Conservation (phyloP, 2,797 vertebrate genomes). For the Cuculus canorus region DNA sequence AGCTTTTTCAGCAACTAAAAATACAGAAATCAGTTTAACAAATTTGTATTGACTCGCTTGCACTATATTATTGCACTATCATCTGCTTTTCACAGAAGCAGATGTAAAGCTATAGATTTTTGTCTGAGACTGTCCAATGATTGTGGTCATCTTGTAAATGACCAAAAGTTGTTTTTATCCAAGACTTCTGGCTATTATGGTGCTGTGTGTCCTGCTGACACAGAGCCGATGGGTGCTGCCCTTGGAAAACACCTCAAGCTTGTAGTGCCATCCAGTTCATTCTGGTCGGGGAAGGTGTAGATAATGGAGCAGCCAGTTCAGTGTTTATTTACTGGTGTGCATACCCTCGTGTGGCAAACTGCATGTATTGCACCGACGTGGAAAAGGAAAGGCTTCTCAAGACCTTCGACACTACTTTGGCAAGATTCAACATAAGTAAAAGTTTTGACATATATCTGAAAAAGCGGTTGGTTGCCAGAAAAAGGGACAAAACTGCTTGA, state of each 20-base stretch:
- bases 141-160: neutral
- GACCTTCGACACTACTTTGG: neutral
- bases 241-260: neutral
- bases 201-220: neutral
- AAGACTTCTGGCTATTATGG: neutral
- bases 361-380: neutral
- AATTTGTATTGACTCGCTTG: neutral
- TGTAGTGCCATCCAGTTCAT: neutral
- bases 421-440: neutral
- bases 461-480: neutral
- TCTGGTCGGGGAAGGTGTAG: too few species aligned
- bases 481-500: neutral
- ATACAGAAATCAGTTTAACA: neutral
- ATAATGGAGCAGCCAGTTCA: neutral
- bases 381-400: neutral
- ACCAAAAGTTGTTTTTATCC: neutral
- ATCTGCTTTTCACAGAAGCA: neutral
- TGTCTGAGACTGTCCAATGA: neutral
- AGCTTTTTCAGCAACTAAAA: neutral
- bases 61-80: neutral
- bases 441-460: neutral
- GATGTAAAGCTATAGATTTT: neutral
- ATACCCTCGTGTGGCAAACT: conserved; percentile 37
- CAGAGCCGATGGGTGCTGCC: neutral
- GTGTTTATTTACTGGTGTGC: neutral